Evolutionary conservation across 2,797 vertebrate species (phyloP), one percentile per base, ranked within the genome.

Genomic region (Acanthis flammea): DNA sequence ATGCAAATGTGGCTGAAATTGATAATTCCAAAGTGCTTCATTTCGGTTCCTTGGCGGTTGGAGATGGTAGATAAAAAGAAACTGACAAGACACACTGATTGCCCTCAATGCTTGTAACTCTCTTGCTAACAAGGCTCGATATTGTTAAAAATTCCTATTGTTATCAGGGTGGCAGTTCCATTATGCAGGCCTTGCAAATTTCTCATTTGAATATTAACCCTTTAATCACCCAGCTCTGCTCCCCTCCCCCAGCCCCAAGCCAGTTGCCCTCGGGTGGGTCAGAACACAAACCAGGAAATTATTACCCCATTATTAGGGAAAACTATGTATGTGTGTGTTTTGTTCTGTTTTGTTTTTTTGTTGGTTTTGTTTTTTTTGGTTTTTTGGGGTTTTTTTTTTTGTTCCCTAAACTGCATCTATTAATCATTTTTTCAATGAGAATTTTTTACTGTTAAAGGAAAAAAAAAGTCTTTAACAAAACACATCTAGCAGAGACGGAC

Each of bases 1-100:
- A 99, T 99, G 99, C 98, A 99, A 99, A 99, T 99, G 98, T 97
- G 96, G 97, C 98, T 98, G 98, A 99, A 99, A 99, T 98, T 98
- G 98, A 98, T 98, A 98, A 98, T 98, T 99, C 99, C 99, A 99
- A 99, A 99, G 99, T 99, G 98, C 98, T 98, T 99, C 98, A 98
- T 99, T 99, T 99, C 98, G 98, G 98, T 98, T 99, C 99, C 98
- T 98, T 98, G 98, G 98, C 97, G 98, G 98, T 98, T 98, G 98
- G 98, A 98, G 98, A 98, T 98, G 98, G 98, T 98, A 98, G 98
- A 98, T 98, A 99, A 99, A 99, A 99, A 98, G 98, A 98, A 98
- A 98, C 98, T 99, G 98, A 99, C 98, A 99, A 99, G 98, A 98
- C 98, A 98, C 98, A 98, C 98, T 98, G 98, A 99, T 99, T 99